Conservation (phyloP, 37 sponge, comb jelly and placozoan species). For the Aplysina aerophoba region DNA sequence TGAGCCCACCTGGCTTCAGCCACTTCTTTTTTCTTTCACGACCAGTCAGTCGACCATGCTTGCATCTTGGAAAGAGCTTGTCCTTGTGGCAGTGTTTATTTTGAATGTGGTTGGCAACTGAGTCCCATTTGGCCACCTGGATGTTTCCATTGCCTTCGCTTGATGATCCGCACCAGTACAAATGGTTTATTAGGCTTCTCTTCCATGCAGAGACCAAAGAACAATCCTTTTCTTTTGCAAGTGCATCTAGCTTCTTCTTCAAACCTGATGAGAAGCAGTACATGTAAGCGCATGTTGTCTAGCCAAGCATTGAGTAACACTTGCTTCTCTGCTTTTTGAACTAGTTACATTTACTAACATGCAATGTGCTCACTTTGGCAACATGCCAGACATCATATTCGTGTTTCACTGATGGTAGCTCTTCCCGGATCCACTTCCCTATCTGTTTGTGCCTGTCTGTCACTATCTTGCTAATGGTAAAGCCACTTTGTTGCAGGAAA, state of each 20-base stretch:
- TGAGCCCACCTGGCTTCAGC: too few species aligned
- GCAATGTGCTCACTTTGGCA: conserved; percentile 22
- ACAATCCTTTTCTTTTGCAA: conserved; percentile 58
- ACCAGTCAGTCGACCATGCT: not conserved
- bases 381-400: conserved; percentile 38
- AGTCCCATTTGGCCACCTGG: not conserved
- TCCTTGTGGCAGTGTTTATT: not conserved
- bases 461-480: not conserved
- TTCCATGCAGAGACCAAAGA: conserved; percentile 39
- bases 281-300: too few species aligned
- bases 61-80: not conserved
- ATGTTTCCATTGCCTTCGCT: not conserved
- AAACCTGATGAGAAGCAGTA: not conserved
- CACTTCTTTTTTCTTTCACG: too few species aligned
- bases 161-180: conserved; percentile 53
- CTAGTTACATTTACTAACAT: too few species aligned
- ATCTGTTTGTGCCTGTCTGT: conserved; percentile 31
- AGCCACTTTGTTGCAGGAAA: not conserved
- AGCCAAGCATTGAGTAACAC: too few species aligned
- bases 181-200: conserved; percentile 56
- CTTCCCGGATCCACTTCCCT: conserved; percentile 14
- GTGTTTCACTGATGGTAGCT: not conserved
- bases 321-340: too few species aligned
- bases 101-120: conserved; percentile 12
- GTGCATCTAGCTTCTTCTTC: conserved; percentile 32